Conservation (phyloP, 2,797 vertebrate genomes). For the Hydrocynus forskahlii region DNA sequence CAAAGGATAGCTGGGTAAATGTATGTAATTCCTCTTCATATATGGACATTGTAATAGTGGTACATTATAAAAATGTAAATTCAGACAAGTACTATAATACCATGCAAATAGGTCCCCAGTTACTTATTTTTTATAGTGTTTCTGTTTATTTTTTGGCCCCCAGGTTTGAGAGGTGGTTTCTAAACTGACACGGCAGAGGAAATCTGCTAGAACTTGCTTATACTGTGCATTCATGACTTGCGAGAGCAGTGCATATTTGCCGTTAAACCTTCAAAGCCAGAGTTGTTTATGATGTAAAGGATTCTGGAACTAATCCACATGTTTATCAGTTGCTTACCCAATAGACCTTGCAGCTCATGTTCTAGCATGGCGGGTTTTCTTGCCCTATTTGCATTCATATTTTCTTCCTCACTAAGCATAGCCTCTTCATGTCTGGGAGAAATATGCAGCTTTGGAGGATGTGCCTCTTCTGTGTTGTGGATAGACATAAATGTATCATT, state of each 20-base stretch:
- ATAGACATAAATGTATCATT: slow-evolving; percentile 3
- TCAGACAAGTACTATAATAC: too few species aligned
- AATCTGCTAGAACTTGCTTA: not conserved
- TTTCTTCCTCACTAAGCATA: slow-evolving; percentile 1
- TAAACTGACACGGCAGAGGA: not conserved
- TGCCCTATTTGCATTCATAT: not conserved
- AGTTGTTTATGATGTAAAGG: slow-evolving; percentile 9
- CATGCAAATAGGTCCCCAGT: too few species aligned
- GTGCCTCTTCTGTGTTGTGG: not conserved
- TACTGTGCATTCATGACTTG: not conserved
- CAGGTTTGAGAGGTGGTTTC: not conserved
- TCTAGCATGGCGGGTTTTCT: not conserved
- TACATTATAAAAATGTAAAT: too few species aligned
- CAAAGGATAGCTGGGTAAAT: too few species aligned
- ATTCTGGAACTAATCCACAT: slow-evolving; percentile 15
- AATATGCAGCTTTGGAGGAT: not conserved
- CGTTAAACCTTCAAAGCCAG: slow-evolving; percentile 13
- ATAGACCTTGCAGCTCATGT: slow-evolving; percentile 3
- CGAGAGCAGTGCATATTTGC: not conserved
- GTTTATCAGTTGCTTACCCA: slow-evolving; percentile 28
- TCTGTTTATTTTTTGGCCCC: not conserved
- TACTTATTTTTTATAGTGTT: not conserved
- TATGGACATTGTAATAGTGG: too few species aligned
- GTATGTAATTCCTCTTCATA: too few species aligned
- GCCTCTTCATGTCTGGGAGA: slow-evolving; percentile 1